These are phyloP conservation scores for Trypoxylus dichotomus DNA, from an alignment of 1,140 invertebrate species.

Conservation along the genomic window DNA sequence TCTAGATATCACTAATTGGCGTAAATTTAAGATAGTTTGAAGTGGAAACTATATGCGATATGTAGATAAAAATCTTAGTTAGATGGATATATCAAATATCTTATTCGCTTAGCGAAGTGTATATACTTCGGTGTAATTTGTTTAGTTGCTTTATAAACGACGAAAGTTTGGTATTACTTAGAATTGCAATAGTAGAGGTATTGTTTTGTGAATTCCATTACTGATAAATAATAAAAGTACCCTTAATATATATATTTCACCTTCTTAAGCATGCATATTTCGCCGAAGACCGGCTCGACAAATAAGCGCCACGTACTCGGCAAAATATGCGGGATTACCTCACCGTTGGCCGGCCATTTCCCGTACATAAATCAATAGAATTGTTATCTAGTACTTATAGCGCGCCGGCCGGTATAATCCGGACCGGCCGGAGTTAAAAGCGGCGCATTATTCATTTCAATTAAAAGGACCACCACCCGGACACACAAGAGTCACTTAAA, in stretches of 20 bases:
- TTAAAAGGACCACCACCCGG: neutral
- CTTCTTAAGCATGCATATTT: no score
- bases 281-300: no score
- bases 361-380: constrained; percentile 13
- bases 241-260: no score
- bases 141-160: no score
- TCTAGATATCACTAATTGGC: neutral
- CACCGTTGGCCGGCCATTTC: neutral
- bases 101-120: neutral
- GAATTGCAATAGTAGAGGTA: no score
- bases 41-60: no score
- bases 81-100: neutral
- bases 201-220: no score
- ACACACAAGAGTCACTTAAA: constrained; percentile 15
- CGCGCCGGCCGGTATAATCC: constrained; percentile 1
- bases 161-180: no score
- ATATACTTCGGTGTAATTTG: no score
- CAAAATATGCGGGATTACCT: neutral
- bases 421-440: neutral
- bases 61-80: no score
- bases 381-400: constrained; percentile 20
- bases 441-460: constrained; percentile 19
- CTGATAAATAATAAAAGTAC: no score
- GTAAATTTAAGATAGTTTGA: neutral
- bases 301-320: neutral